These are phyloP conservation scores for Trichomalopsis sarcophagae DNA, from an alignment of 1,140 invertebrate species.

Conservation along the genomic window DNA sequence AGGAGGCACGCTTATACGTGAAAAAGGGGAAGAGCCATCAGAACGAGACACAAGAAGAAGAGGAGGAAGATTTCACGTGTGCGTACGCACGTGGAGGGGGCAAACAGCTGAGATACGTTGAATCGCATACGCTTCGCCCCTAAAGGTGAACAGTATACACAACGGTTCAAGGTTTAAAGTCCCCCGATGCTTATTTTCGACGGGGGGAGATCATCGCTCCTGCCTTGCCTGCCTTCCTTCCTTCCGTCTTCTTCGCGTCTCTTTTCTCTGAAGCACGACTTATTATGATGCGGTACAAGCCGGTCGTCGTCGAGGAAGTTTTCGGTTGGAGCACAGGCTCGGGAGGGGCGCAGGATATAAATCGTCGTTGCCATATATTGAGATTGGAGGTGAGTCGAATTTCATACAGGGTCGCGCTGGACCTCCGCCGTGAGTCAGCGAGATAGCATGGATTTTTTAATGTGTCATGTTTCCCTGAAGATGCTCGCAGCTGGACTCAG, in stretches of 20 bases:
- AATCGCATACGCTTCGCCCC: conserved; percentile 52
- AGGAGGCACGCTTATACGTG: not conserved
- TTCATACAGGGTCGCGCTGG: not conserved
- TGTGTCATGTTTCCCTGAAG: not conserved
- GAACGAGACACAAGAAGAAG: conserved; percentile 2
- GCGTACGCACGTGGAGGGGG: conserved; percentile 33
- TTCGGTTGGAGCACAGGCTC: not conserved
- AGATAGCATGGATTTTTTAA: not conserved
- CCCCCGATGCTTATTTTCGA: conserved; percentile 49
- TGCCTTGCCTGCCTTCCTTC: conserved; percentile 58
- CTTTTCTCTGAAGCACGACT: conserved; percentile 7
- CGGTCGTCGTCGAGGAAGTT: not conserved
- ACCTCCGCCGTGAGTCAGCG: not conserved
- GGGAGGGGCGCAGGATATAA: not conserved
- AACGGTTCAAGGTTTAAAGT: conserved; percentile 60
- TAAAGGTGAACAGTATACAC: conserved; percentile 53
- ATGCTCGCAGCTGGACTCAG: not conserved
- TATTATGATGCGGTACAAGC: not conserved
- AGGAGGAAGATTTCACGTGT: conserved; percentile 46
- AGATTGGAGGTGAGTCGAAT: not conserved
- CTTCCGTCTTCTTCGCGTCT: conserved; percentile 52
- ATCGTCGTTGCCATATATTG: not conserved
- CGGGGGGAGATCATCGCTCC: conserved; percentile 50
- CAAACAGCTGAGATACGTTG: conserved; percentile 67
- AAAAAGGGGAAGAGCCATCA: not conserved